Base-by-base conservation (phyloP, 2,113 vertebrate species). In the Osmerus mordax region DNA sequence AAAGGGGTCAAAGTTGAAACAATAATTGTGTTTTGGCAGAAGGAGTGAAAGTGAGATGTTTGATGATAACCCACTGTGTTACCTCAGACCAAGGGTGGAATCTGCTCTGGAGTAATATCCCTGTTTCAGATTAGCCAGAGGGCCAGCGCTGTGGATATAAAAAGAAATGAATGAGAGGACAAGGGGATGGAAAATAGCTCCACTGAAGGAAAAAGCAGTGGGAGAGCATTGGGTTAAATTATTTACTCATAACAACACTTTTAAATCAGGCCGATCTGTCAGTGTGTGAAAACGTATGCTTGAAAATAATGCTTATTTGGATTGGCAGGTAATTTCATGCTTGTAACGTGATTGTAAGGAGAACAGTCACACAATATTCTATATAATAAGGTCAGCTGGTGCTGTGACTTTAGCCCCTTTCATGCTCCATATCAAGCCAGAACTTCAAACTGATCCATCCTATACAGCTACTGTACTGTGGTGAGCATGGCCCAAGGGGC, bases 391-490 rank as follows among this genome's bases (percentile, higher is more conserved):
- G 64, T 29, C 47, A 18, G 19, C 11, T 51, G 18, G 6, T 36
- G 63, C 47, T 65, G 29, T 64, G 29, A 15, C 62, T 32, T 29
- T 64, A 64, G 28, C 62, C 16, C 25, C 29, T 64, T 64, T 64
- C 28, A 64, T 64, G 62, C 62, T 41, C 6, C 62, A 65, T 65
- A 65, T 52, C 32, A 65, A 51, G 55, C 16, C 13, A 51, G 58
- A 23, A 18, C 58, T 60, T 60, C 21, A 19, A 60, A 21, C n/a
- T n/a, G 64, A 65, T 65, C 64, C 32, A 11, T 41, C 47, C 64
- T 12, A 65, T 65, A 65, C 41, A 41, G n/a, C n/a, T 65, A 51
- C 5, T 47, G 41, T 12, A 47, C 41, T 47, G 41, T 47, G 41
- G 32, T 21, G 41, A 65, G 41, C n/a, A 51, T 65, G 14, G 64